Conservation (phyloP, 2,113 vertebrate genomes). For the Poeciliopsis retropinna region DNA sequence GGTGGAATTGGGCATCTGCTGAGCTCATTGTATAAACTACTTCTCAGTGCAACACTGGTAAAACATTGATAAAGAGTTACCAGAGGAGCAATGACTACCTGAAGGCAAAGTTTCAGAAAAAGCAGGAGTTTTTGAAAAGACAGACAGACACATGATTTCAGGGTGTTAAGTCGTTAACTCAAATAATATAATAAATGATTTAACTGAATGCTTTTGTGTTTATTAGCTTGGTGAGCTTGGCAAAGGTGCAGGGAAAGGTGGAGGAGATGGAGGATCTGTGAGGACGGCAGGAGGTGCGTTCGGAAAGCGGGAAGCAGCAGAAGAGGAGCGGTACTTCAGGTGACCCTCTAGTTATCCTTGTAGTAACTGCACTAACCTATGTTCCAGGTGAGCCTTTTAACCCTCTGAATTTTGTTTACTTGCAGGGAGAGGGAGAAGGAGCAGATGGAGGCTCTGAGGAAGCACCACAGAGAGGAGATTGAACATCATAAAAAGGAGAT, state of each 20-base stretch:
- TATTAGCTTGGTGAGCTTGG: constrained; percentile 86
- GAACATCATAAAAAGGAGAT: constrained; percentile 89
- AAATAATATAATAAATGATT: background rate
- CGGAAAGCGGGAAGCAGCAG: constrained; percentile 84
- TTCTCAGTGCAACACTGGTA: no score
- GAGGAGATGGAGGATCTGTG: constrained; percentile 83
- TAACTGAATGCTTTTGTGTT: background rate
- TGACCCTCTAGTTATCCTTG: constrained; percentile 43
- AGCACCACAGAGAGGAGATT: constrained; percentile 92
- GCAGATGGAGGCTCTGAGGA: constrained; percentile 82
- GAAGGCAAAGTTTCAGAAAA: no score
- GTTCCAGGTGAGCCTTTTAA: background rate
- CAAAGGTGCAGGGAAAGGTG: constrained; percentile 83
- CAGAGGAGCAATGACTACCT: no score
- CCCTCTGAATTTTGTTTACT: constrained; percentile 7
- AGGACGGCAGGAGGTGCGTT: constrained; percentile 90
- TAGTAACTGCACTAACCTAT: background rate
- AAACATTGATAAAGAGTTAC: no score
- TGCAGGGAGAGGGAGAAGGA: constrained; percentile 87
- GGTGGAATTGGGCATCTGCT: no score
- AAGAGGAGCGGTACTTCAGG: constrained; percentile 93
- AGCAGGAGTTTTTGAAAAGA: no score
- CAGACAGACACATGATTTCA: no score
- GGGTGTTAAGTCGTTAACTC: no score
- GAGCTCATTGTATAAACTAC: no score